These are phyloP conservation scores for Clusia tigrina DNA, from an alignment of 2,888 invertebrate species.

Conservation along the genomic window DNA sequence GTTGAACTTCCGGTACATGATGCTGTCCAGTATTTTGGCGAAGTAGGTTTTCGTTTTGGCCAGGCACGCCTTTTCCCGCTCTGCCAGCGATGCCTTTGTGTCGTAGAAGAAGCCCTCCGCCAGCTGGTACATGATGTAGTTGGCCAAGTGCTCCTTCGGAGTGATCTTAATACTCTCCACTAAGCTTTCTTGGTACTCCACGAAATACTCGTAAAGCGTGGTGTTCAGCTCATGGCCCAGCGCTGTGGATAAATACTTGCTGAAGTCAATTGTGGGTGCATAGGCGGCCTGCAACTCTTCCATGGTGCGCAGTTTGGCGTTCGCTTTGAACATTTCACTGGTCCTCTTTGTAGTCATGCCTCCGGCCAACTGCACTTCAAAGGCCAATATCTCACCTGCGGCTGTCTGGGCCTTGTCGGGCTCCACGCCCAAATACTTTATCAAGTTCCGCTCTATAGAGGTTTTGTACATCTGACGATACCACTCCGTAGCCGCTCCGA, in stretches of 20 bases:
- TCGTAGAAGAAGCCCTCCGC: slow-evolving; percentile 47
- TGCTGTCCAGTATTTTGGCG: slow-evolving; percentile 50
- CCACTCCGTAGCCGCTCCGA: slow-evolving; percentile 33
- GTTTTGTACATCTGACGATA: slow-evolving; percentile 33
- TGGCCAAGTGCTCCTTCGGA: slow-evolving; percentile 44
- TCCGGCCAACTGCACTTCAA: slow-evolving; percentile 45
- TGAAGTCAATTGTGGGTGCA: slow-evolving; percentile 43
- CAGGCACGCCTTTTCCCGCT: slow-evolving; percentile 44
- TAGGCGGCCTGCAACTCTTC: slow-evolving; percentile 39
- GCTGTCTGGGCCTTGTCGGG: slow-evolving; percentile 35
- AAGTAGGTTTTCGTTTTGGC: slow-evolving; percentile 43
- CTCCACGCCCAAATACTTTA: slow-evolving; percentile 43
- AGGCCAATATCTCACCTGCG: slow-evolving; percentile 45
- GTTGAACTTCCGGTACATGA: slow-evolving; percentile 46
- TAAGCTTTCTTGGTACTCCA: slow-evolving; percentile 48
- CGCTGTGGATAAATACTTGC: slow-evolving; percentile 45
- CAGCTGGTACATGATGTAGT: slow-evolving; percentile 54
- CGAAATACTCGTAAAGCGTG: slow-evolving; percentile 48
- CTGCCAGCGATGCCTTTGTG: slow-evolving; percentile 23
- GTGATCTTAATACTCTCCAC: slow-evolving; percentile 35
- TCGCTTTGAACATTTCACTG: slow-evolving; percentile 37
- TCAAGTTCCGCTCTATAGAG: slow-evolving; percentile 37
- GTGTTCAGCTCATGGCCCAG: slow-evolving; percentile 43
- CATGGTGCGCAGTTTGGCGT: slow-evolving; percentile 37
- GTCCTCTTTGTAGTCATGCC: slow-evolving; percentile 41